phyloP scores from a whole-genome alignment of 1,140 invertebrate species.

The Eriocheir sinensis region DNA sequence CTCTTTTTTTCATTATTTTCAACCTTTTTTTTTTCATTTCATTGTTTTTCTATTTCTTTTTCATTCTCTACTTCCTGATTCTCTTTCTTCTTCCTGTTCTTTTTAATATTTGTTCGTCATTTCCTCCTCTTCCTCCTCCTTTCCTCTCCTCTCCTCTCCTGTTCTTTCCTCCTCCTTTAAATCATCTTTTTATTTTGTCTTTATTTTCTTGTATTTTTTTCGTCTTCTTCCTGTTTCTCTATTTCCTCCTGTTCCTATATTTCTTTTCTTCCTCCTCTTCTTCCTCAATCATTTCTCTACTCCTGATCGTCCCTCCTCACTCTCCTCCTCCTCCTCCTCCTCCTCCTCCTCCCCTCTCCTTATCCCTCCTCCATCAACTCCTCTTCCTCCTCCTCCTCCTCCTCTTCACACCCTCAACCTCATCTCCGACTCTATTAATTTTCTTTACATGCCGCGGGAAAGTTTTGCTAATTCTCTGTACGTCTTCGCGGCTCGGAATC shows the following conservation, averaged over 20 bases:
- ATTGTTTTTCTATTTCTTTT: neutral
- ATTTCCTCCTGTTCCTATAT: neutral
- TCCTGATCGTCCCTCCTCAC: too few species aligned
- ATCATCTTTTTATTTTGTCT: too few species aligned
- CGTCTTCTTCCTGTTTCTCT: neutral
- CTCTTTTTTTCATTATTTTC: too few species aligned
- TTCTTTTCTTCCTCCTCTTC: neutral
- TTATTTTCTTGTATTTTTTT: neutral
- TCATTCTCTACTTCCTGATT: too few species aligned
- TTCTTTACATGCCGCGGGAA: neutral
- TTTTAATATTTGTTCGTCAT: too few species aligned
- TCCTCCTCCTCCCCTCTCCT: neutral
- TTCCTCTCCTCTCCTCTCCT: too few species aligned
- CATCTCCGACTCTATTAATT: too few species aligned
- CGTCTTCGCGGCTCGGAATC: neutral
- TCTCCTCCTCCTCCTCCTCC: neutral
- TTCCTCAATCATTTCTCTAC: neutral
- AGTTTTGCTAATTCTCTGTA: neutral
- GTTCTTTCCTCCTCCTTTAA: too few species aligned
- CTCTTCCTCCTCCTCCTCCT: neutral
- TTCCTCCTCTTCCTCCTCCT: too few species aligned
- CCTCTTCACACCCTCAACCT: neutral
- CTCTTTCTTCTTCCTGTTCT: neutral
- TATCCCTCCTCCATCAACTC: neutral
- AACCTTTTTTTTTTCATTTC: too few species aligned